Conservation (phyloP, 2,797 vertebrate genomes). For the Clarias fuscus region DNA sequence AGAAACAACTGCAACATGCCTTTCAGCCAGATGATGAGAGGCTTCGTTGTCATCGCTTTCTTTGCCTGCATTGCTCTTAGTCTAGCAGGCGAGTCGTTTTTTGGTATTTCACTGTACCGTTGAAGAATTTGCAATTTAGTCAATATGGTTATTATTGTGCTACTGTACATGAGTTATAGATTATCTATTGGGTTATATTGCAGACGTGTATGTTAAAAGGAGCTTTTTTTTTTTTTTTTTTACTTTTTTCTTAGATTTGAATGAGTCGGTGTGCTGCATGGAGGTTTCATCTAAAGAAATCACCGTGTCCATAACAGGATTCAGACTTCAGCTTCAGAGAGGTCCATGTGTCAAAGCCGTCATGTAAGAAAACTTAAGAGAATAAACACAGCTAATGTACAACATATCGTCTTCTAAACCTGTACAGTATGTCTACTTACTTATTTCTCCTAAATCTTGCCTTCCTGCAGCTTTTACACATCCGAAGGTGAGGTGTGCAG, state of each 20-base stretch:
- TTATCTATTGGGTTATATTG: no score
- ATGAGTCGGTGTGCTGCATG: conserved; percentile 63
- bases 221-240: neutral
- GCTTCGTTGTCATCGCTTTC: no score
- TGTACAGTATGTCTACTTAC: neutral
- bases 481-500: conserved; percentile 65
- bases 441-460: neutral
- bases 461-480: conserved; percentile 57
- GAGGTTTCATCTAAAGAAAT: conserved; percentile 49
- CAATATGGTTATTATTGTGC: no score
- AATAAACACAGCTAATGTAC: neutral
- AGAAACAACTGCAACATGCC: no score
- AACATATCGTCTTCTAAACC: neutral
- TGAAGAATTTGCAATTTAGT: no score
- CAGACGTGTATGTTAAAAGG: no score
- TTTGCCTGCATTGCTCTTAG: no score
- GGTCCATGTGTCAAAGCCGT: conserved; percentile 69
- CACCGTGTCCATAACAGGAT: conserved; percentile 66
- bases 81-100: no score
- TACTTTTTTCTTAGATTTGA: conserved; percentile 7
- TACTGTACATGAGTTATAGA: no score
- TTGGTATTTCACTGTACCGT: no score
- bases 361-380: conserved; percentile 61
- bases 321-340: conserved; percentile 62
- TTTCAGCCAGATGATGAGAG: no score